Base-by-base conservation (phyloP, 1,140 invertebrate species). In the Drosophila tropicalis region DNA sequence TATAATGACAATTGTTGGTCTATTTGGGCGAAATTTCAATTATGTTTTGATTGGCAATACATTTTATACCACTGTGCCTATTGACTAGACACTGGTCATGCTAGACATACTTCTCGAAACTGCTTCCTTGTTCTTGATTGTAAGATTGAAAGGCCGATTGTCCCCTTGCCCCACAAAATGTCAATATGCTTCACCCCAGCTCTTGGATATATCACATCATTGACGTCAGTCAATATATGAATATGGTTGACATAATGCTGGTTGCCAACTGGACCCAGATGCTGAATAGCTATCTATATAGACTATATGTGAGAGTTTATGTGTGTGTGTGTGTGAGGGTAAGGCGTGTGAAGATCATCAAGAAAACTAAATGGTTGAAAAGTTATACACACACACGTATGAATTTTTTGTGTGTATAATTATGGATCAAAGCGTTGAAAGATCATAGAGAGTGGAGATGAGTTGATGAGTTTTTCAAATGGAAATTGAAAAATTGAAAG, bases 401-500 rank as follows among this genome's bases (percentile, higher is more conserved):
- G 44, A 51, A 51, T 17, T 47, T 47, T 47, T 19, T 22, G 13
- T 47, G 63, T 76, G 73, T 60, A 76, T 76, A 76, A 76, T 64
- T 40, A 76, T 70, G 60, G 58, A 64, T 67, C 25, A 67, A 61
- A 32, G 15, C 29, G 41, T 29, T 22, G 13, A 39, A 34, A 15
- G n/a, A 55, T 32, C 39, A 57, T 29, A 19, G 56, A 34, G 69
- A 72, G 66, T 34, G 57, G 47, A 40, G 62, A 62, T 56, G 41
- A 61, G 69, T 62, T 78, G 71, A 76, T 79, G 76, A 76, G 75
- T 77, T 77, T 70, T 77, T 77, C 76, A 79, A 80, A 79, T 79
- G 78, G 63, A 72, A 72, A 79, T 51, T 78, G 76, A 56, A 70
- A 82, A 81, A 86, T 84, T 74, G 67, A 89, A 77, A 89, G 71